Conservation (phyloP, 2,113 vertebrate species). For the Saiga tatarica region DNA sequence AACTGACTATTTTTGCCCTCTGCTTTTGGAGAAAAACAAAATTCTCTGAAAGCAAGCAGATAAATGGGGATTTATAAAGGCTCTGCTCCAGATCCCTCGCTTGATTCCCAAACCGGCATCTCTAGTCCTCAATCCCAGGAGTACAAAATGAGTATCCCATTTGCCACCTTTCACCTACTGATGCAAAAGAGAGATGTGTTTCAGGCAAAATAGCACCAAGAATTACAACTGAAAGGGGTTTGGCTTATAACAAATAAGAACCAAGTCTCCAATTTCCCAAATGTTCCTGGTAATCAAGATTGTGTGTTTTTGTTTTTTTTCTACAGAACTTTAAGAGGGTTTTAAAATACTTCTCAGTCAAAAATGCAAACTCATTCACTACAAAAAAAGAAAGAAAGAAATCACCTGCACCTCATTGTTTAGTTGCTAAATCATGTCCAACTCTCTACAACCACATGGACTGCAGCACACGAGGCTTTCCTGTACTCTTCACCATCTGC, state of each 20-base stretch:
- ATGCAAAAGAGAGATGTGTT: not conserved
- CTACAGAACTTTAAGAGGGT: not conserved
- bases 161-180: not conserved
- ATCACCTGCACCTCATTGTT: not conserved
- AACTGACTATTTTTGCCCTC: not conserved
- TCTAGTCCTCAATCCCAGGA: too few species aligned
- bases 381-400: not conserved
- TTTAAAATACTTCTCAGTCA: not conserved
- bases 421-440: not conserved
- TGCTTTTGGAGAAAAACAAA: not conserved
- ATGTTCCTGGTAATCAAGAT: not conserved
- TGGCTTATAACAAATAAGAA: not conserved
- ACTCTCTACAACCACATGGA: not conserved
- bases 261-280: not conserved
- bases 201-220: not conserved
- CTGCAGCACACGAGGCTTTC: not conserved
- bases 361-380: not conserved
- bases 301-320: not conserved
- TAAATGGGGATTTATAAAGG: not conserved
- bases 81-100: not conserved
- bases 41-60: not conserved
- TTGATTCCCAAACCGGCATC: not conserved
- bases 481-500: not conserved
- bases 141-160: fast-evolving
- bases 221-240: not conserved